Conservation (phyloP, 2,113 vertebrate genomes). For the Electrona antarctica region DNA sequence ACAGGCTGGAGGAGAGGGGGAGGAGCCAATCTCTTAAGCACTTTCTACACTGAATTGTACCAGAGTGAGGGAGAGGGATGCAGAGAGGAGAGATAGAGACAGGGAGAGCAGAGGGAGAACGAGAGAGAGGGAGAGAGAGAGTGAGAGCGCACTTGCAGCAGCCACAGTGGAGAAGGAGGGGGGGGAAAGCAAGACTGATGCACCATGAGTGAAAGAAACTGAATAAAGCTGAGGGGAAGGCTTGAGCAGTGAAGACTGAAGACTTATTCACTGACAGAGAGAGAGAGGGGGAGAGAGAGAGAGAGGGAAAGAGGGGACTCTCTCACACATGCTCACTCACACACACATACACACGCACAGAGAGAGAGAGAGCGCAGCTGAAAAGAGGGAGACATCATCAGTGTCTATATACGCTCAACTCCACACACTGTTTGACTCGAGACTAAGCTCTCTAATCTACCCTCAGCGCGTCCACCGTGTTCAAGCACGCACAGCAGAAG, state of each 20-base stretch:
- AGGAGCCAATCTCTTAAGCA: constrained; percentile 47
- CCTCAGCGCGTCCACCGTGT: constrained; percentile 1
- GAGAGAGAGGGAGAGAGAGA: constrained; percentile 15
- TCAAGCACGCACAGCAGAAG: background rate
- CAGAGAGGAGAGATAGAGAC: constrained; percentile 28
- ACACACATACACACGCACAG: background rate
- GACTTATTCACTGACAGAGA: background rate
- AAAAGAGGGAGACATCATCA: constrained; percentile 5
- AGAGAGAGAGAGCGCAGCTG: constrained; percentile 5
- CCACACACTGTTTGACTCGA: constrained; percentile 12
- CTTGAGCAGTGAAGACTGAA: constrained; percentile 7
- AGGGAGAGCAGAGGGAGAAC: constrained; percentile 14
- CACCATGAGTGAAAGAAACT: constrained; percentile 12
- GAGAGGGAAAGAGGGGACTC: constrained; percentile 6
- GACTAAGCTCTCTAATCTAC: constrained; percentile 24
- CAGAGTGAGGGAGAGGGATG: constrained; percentile 1
- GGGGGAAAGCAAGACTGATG: constrained; percentile 26
- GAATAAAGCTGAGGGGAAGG: constrained; percentile 1
- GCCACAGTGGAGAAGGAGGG: constrained; percentile 10
- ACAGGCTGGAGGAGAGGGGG: constrained; percentile 25
- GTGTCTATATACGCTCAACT: constrained; percentile 1
- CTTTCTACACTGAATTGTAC: constrained; percentile 38
- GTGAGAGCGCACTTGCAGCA: constrained; percentile 2
- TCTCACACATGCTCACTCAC: background rate
- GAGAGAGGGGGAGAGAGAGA: background rate